Conservation (phyloP, 2,888 invertebrate species). For the Mesorhabditis sp. region DNA sequence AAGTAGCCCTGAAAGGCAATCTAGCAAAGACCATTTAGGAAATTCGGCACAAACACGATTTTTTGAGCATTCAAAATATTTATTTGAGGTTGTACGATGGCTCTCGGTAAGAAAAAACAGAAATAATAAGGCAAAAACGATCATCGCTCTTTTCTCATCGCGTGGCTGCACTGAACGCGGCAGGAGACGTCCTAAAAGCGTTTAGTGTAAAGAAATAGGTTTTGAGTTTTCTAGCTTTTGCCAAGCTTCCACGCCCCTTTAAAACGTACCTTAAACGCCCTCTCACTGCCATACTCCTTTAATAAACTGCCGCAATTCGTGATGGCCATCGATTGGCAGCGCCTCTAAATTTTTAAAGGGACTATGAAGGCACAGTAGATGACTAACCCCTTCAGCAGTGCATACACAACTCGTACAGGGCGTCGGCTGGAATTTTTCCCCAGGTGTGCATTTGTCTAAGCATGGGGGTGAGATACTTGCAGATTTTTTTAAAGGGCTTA, state of each 20-base stretch:
- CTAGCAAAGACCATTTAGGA: too few relatives aligned
- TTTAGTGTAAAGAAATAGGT: background rate
- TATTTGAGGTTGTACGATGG: too few relatives aligned
- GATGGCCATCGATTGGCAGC: background rate
- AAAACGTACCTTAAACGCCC: background rate
- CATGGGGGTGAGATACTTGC: background rate
- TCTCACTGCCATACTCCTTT: background rate
- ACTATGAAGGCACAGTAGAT: background rate
- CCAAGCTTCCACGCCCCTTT: background rate
- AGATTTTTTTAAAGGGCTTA: background rate
- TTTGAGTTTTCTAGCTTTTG: background rate
- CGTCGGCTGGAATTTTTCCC: background rate
- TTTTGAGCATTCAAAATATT: too few relatives aligned
- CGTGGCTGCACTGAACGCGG: conserved; percentile 1
- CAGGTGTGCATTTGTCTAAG: background rate
- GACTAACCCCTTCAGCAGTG: background rate
- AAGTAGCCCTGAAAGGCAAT: too few relatives aligned
- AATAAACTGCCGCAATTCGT: background rate
- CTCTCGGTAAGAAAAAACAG: too few relatives aligned
- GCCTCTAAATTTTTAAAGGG: background rate
- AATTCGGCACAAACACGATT: too few relatives aligned
- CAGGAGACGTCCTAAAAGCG: conserved; percentile 1
- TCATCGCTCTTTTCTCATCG: too few relatives aligned
- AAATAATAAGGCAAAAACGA: too few relatives aligned
- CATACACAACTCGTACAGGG: conserved; percentile 3